Percentiles rank a stretch among this genome's conserved stretches.
Conservation (phyloP, 2,888 invertebrate genomes). For the Sceliomorpha sp. region DNA sequence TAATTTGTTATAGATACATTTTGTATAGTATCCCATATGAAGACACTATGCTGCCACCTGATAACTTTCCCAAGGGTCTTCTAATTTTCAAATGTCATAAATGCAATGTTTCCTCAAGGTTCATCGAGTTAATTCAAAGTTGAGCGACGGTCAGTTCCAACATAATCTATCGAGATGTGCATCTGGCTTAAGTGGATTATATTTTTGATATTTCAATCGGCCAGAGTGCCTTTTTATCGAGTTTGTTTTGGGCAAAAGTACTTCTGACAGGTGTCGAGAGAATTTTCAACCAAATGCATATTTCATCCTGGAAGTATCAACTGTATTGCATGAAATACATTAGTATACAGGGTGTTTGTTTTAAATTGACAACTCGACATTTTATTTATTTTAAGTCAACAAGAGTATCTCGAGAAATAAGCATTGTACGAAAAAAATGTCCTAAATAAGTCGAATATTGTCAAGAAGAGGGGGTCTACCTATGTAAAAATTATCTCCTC, state of each 20-base stretch:
- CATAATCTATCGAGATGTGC: conserved; percentile 71
- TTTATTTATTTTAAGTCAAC: too few species aligned
- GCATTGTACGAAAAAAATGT: too few species aligned
- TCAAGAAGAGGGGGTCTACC: too few species aligned
- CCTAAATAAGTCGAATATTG: too few species aligned
- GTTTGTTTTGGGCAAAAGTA: conserved; percentile 66
- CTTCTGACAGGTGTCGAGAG: conserved; percentile 69
- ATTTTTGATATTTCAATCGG: conserved; percentile 79
- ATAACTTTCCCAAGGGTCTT: conserved; percentile 71
- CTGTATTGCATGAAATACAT: too few species aligned
- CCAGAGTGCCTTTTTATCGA: conserved; percentile 78
- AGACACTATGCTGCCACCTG: conserved; percentile 72
- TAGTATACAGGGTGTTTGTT: too few species aligned
- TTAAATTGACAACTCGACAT: too few species aligned
- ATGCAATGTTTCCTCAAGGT: conserved; percentile 71
- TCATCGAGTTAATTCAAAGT: conserved; percentile 62
- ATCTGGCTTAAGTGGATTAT: conserved; percentile 77
- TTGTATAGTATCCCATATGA: too few species aligned
- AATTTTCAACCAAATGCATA: conserved; percentile 53
- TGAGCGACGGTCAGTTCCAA: conserved; percentile 72
- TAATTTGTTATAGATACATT: too few species aligned
- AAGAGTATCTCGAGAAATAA: not conserved
- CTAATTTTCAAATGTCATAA: conserved; percentile 77
- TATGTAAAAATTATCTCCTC: too few species aligned
- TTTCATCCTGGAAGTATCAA: conserved; percentile 32